Conservation (phyloP, 2,113 vertebrate genomes). For the Saimiri boliviensis region DNA sequence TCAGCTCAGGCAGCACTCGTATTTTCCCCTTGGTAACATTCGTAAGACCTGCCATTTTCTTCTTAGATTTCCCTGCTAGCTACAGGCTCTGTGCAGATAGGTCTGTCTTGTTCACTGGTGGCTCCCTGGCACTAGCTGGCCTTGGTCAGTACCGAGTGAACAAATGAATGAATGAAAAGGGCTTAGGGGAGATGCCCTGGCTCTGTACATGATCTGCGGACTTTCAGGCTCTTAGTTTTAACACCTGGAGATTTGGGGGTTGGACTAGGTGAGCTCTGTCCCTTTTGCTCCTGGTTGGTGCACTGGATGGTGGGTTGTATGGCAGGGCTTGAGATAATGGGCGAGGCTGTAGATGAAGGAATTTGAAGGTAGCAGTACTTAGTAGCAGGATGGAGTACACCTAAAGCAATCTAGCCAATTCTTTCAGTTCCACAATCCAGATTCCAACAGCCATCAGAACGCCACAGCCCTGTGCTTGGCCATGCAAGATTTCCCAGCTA, state of each 20-base stretch:
- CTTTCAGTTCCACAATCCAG: background rate
- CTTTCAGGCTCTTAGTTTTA: background rate
- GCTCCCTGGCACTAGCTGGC: background rate
- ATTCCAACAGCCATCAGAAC: background rate
- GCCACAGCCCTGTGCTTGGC: fast-evolving
- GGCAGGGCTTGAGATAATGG: background rate
- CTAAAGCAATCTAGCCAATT: background rate
- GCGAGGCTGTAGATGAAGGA: background rate
- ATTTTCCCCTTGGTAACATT: background rate
- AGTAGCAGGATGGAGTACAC: background rate
- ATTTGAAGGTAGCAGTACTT: background rate
- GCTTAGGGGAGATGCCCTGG: background rate
- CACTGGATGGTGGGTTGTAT: fast-evolving
- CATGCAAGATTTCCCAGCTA: background rate
- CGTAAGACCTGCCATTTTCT: background rate
- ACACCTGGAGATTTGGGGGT: background rate
- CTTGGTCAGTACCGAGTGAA: background rate
- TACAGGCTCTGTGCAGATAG: background rate
- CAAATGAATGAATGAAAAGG: background rate
- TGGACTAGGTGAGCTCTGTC: background rate
- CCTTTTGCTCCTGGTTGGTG: background rate
- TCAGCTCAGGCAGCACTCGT: background rate
- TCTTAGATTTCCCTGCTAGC: background rate
- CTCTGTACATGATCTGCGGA: background rate
- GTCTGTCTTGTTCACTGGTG: too few relatives aligned